Evolutionary conservation across 2,888 invertebrate genomes (phyloP).

Genomic region (Fissipunctia ypsillon): DNA sequence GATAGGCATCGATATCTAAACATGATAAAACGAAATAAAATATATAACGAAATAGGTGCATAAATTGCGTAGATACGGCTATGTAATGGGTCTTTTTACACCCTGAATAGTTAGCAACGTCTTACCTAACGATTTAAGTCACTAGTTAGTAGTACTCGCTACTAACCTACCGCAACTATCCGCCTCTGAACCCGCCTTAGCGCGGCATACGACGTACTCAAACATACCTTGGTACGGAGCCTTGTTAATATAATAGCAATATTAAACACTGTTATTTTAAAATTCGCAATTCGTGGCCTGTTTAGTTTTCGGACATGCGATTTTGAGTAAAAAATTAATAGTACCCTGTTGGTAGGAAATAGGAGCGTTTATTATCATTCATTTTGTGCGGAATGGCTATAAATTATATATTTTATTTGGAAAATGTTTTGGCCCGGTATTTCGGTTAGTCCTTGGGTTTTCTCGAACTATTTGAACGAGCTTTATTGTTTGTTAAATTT

Average conservation of each 20-base stretch:
- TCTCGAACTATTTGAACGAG: constrained; percentile 9
- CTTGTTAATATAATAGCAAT: constrained; percentile 78
- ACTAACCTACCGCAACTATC: constrained; percentile 12
- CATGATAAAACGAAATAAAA: too few relatives aligned
- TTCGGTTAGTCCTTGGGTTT: constrained; percentile 28
- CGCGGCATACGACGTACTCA: constrained; percentile 68
- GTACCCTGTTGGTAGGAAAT: constrained; percentile 60
- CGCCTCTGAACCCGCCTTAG: constrained; percentile 53
- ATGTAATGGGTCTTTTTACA: too few relatives aligned
- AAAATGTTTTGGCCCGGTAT: constrained; percentile 23
- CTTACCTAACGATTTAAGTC: not conserved
- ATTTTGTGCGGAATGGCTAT: constrained; percentile 52
- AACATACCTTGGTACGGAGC: constrained; percentile 59
- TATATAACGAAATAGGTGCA: too few relatives aligned
- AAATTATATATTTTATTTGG: constrained; percentile 59
- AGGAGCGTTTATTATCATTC: constrained; percentile 64
- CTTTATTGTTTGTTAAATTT: constrained; percentile 21
- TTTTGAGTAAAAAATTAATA: constrained; percentile 75
- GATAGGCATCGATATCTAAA: too few relatives aligned
- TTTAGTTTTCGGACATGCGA: constrained; percentile 78
- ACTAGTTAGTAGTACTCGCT: not conserved
- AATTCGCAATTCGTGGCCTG: constrained; percentile 77
- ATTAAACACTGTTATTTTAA: constrained; percentile 81
- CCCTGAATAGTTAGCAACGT: too few relatives aligned
- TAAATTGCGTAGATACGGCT: too few relatives aligned